These are phyloP conservation scores for Hydrotaea cyrtoneurina DNA, from an alignment of 2,888 invertebrate genomes.

Conservation along the genomic window DNA sequence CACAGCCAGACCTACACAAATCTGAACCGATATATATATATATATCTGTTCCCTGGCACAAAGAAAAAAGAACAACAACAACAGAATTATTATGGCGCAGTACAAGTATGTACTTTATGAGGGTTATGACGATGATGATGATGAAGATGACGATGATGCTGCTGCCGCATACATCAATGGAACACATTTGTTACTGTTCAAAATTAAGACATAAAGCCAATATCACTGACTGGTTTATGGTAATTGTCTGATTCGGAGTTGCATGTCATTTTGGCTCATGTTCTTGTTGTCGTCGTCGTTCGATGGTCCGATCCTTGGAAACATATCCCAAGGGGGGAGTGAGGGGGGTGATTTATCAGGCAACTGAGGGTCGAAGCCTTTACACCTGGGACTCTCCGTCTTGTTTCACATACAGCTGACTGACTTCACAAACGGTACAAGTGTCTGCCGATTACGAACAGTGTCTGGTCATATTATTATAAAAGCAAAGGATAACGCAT, in stretches of 20 bases:
- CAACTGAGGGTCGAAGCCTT: too few species aligned
- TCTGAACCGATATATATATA: not conserved
- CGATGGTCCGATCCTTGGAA: not conserved
- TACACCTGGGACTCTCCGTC: too few species aligned
- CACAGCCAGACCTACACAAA: not conserved
- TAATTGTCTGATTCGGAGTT: not conserved
- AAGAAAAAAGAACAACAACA: too few species aligned
- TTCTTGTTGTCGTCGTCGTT: not conserved
- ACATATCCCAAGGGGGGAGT: too few species aligned
- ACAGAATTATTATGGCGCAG: not conserved
- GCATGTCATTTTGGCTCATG: not conserved
- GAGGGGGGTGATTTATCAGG: too few species aligned
- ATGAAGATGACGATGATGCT: not conserved
- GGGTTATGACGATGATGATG: too few species aligned
- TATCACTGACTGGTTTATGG: not conserved
- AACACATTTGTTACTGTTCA: slow-evolving; percentile 21
- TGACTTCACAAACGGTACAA: too few species aligned
- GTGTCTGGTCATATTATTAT: too few species aligned
- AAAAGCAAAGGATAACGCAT: too few species aligned
- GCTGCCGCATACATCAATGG: not conserved
- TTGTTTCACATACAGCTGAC: too few species aligned
- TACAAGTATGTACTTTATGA: not conserved
- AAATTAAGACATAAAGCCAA: slow-evolving; percentile 29
- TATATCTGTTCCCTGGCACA: not conserved
- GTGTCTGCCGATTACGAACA: too few species aligned